Percentiles rank a stretch among this genome's conserved stretches.
Evolutionary conservation across 2,797 vertebrate species (phyloP).

Genomic region (Atherinosoma microstoma): DNA sequence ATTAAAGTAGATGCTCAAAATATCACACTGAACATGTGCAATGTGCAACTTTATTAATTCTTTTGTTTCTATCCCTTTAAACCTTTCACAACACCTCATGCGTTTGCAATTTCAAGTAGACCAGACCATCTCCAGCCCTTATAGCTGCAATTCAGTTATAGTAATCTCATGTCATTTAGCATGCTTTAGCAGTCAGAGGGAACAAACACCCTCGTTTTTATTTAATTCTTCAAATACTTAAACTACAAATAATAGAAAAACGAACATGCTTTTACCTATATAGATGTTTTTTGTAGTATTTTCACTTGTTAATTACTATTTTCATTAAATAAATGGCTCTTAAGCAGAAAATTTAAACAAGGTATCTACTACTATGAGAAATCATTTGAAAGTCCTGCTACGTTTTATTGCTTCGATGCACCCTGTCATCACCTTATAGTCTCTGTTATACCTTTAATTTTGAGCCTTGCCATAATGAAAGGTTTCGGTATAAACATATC

Average conservation of each 20-base stretch:
- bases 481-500: slow-evolving; percentile 16
- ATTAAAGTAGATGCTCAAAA: no score
- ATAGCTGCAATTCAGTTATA: neutral
- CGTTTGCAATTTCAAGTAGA: neutral
- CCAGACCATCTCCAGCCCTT: neutral
- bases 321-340: no score
- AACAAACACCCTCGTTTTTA: neutral
- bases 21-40: no score
- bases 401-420: slow-evolving; percentile 2
- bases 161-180: neutral
- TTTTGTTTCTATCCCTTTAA: neutral
- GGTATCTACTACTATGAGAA: neutral
- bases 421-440: slow-evolving; percentile 24
- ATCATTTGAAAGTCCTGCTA: slow-evolving; percentile 11
- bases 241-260: no score
- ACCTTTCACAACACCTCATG: neutral
- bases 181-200: neutral
- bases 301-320: no score
- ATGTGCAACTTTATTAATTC: neutral
- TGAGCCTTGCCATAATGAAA: slow-evolving; percentile 40
- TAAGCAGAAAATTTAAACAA: neutral
- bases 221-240: no score
- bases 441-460: slow-evolving; percentile 26
- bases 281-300: no score
- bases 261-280: no score